Evolutionary conservation across 1,140 invertebrate genomes (phyloP), one percentile per base, ranked within the genome.

Genomic region (Hestina assimilis): DNA sequence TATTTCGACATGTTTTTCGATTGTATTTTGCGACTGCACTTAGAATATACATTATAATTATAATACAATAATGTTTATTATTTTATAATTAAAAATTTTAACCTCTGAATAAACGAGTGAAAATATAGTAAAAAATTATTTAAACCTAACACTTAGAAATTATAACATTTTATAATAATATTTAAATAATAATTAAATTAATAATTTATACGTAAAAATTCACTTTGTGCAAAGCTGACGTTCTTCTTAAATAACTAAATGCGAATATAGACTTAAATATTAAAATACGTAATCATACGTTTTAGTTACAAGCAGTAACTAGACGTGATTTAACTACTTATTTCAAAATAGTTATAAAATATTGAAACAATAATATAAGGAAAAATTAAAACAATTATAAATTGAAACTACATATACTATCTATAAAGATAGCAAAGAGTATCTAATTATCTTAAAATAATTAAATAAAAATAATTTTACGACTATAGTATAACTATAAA

Each of bases 91-190:
- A 1, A 9, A 38, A n/a, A 19, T 19, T 9, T n/a, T 33, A 19
- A 17, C 15, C 7, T 1, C 12, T 35, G 57, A 19, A 57, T 45
- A 45, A 58, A 52, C 71, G 72, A 81, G 79, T 82, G 72, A 86
- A 82, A 83, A 80, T 72, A 70, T 70, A 76, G 66, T 77, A 80
- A 60, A 80, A 75, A 72, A n/a, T n/a, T 71, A 60, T 23, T 52
- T 54, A 59, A 21, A 56, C 43, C 33, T 42, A 50, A 17, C n/a
- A 38, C 48, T 54, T 28, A 26, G 0, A 45, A 59, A n/a, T 61
- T 53, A 53, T 43, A 28, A 20, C 19, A 35, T 33, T 59, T 17
- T 50, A 24, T 21, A 51, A 46, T 54, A 15, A 28, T 28, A 31
- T 15, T 33, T 29, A 47, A 43, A 19, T 12, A 17, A 35, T 59